Base-by-base conservation (phyloP, 2,797 vertebrate genomes). In the Furcifer pardalis region DNA sequence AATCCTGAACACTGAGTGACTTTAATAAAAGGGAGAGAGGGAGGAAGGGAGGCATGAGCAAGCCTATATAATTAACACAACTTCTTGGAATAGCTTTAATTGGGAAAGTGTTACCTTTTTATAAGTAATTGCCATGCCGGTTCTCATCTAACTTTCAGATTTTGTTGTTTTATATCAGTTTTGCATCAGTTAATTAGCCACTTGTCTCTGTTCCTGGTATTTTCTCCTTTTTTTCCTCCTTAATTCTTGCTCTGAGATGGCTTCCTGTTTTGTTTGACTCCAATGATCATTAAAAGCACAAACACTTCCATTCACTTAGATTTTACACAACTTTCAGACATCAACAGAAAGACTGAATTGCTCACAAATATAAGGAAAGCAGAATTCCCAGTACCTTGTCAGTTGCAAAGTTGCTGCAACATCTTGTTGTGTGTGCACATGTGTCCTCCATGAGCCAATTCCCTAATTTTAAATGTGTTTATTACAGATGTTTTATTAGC, bases 1-100 rank as follows among this genome's bases (percentile, higher is more conserved):
- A 86, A 92, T 95, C 93, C 93, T 65, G 89, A 94, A 89, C 90
- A 92, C 90, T 93, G 94, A 94, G 89, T 91, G 93, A 93, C 92
- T 93, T 93, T 94, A 94, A 94, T 93, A 93, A 93, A 94, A 90
- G 87, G 87, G 89, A 90, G 85, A 78, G 87, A 88, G 87, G 30
- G 81, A 75, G 87, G 30, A 79, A 75, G 66, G 88, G 5, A 75
- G 44, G 91, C 88, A 44, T 44, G 13, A 84, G n/a, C 88, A 92
- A 93, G 89, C 83, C 92, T 88, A 90, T 81, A 88, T 93, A 92
- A 95, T 95, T 94, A 94, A 87, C 76, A 81, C 13, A 93, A 93
- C 83, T 90, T 91, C 90, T 93, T 83, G 88, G 86, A 92, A 94
- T 88, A 86, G 65, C 79, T 93, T 91, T 95, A 95, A 95, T 95